Evolutionary conservation across 2,113 vertebrate species (phyloP).

Genomic region (Craseonycteris thonglongyai): DNA sequence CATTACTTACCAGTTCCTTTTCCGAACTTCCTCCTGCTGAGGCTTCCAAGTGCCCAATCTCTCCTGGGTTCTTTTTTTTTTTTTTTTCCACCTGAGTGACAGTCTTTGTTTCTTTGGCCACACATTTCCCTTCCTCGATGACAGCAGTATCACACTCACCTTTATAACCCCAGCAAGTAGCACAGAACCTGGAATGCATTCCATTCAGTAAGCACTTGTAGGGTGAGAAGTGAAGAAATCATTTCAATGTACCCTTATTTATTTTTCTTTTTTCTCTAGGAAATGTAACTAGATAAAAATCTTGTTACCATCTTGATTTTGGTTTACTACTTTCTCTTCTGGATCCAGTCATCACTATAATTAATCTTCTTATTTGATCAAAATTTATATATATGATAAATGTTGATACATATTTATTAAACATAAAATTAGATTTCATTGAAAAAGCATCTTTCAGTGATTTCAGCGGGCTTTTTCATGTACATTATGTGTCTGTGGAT

Average conservation of each 20-base stretch:
- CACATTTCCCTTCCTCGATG: not conserved
- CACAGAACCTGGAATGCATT: not conserved
- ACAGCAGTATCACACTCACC: not conserved
- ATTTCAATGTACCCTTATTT: not conserved
- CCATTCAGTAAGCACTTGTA: not conserved
- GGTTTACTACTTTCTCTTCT: not conserved
- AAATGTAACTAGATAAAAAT: not conserved
- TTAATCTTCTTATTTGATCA: conserved; percentile 19
- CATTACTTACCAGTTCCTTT: not conserved
- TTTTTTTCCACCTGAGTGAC: not conserved
- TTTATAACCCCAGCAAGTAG: not conserved
- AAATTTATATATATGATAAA: not conserved
- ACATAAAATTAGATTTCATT: conserved; percentile 16
- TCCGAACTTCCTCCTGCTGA: not conserved
- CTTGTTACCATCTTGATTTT: not conserved
- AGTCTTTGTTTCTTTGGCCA: not conserved
- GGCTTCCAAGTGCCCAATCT: not conserved
- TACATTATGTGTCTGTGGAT: not conserved
- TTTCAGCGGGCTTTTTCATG: not conserved
- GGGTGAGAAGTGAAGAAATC: not conserved
- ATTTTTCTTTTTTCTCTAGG: not conserved
- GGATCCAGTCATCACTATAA: not conserved
- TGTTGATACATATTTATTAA: not conserved
- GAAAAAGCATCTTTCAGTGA: not conserved
- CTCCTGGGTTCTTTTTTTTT: no score